Evolutionary conservation across 2,888 invertebrate species (phyloP).

Genomic region (Cephus sareptanus): DNA sequence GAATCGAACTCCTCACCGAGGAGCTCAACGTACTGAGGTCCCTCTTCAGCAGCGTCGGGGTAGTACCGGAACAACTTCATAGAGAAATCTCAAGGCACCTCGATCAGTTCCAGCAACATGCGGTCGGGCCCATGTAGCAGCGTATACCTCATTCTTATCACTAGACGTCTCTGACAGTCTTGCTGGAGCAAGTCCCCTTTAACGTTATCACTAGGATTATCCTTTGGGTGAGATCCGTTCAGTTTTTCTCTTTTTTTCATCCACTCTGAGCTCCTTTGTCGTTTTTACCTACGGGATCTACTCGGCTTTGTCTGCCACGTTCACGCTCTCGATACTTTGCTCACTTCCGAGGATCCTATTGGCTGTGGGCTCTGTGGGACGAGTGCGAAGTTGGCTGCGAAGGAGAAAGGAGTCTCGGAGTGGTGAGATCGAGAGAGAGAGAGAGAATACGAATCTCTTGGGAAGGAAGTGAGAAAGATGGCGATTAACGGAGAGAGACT

Average conservation of each 20-base stretch:
- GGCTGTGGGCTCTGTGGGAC: no score
- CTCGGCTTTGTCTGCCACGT: no score
- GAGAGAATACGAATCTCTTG: neutral
- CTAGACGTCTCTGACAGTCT: neutral
- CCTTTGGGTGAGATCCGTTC: neutral
- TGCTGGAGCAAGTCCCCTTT: neutral
- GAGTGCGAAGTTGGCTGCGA: no score
- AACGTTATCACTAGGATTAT: neutral
- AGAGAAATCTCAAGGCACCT: constrained; percentile 76
- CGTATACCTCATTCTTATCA: neutral
- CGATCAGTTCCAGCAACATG: constrained; percentile 71
- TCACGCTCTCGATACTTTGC: no score
- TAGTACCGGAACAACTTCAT: constrained; percentile 76
- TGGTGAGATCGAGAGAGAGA: neutral
- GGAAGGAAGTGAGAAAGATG: neutral
- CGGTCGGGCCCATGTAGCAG: constrained; percentile 61
- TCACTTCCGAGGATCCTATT: no score
- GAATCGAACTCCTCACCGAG: constrained; percentile 91
- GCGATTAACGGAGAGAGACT: neutral
- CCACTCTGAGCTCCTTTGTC: no score
- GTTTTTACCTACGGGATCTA: no score
- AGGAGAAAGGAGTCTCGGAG: no score
- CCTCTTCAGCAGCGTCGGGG: constrained; percentile 78
- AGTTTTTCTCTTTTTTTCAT: neutral
- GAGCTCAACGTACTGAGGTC: constrained; percentile 87